Conservation (phyloP, 2,797 vertebrate species). For the Nannoperca obscura region DNA sequence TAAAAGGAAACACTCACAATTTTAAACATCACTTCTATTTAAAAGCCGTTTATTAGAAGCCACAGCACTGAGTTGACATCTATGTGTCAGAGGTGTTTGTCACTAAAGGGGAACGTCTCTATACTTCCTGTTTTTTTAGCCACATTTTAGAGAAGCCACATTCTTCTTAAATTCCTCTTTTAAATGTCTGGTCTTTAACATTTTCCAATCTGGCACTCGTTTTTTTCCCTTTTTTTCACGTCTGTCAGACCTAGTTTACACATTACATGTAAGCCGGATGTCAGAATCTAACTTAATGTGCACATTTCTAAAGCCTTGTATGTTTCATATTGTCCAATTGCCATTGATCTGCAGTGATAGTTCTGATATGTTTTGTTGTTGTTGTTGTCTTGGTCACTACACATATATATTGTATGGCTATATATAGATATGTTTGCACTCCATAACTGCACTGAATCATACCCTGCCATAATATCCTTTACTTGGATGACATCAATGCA, state of each 20-base stretch:
- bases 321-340: background rate
- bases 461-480: slow-evolving; percentile 40
- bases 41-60: background rate
- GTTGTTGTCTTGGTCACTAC: slow-evolving; percentile 25
- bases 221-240: background rate
- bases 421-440: slow-evolving; percentile 31
- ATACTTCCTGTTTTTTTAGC: slow-evolving; percentile 3
- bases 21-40: background rate
- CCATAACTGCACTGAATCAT: slow-evolving; percentile 42
- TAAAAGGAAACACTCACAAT: slow-evolving; percentile 17
- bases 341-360: background rate
- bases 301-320: background rate
- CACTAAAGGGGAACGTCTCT: background rate
- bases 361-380: slow-evolving; percentile 8
- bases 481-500: slow-evolving; percentile 45
- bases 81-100: background rate
- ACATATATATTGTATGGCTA: slow-evolving; percentile 18
- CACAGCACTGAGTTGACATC: background rate
- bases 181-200: background rate
- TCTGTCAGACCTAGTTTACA: background rate
- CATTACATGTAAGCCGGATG: background rate
- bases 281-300: background rate
- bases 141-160: background rate
- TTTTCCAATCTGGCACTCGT: background rate
- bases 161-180: background rate